Conservation (phyloP, 2,797 vertebrate species). For the Carapus acus region DNA sequence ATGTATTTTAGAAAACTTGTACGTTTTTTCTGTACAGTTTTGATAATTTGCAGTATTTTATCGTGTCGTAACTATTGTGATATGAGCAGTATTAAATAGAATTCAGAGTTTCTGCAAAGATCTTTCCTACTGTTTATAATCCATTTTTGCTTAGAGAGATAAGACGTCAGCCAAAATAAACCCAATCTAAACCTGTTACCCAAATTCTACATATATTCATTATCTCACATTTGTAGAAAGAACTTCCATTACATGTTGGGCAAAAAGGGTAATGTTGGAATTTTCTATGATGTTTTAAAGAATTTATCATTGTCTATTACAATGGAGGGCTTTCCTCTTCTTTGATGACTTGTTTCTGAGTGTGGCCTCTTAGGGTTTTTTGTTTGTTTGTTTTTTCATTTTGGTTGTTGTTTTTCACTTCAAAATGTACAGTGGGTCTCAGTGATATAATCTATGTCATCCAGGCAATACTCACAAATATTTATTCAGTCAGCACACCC, state of each 20-base stretch:
- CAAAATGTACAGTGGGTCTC: slow-evolving; percentile 44
- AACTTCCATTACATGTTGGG: slow-evolving; percentile 70
- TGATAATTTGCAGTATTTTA: slow-evolving; percentile 99
- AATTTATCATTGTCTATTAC: slow-evolving; percentile 78
- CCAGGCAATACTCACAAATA: slow-evolving; percentile 69
- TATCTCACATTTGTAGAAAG: slow-evolving; percentile 76
- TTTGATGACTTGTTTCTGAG: too few relatives aligned
- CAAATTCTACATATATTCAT: slow-evolving; percentile 77
- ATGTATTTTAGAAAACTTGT: slow-evolving; percentile 97
- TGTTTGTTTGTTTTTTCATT: slow-evolving; percentile 69
- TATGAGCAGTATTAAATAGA: slow-evolving; percentile 89
- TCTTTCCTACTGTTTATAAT: slow-evolving; percentile 97
- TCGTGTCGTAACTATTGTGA: slow-evolving; percentile 92
- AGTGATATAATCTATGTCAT: slow-evolving; percentile 58
- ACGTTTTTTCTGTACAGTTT: slow-evolving; percentile 94
- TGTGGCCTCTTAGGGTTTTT: slow-evolving; percentile 60
- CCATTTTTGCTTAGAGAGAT: slow-evolving; percentile 75
- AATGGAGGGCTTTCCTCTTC: slow-evolving; percentile 45
- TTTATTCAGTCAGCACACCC: slow-evolving; percentile 43
- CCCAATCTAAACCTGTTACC: slow-evolving; percentile 67
- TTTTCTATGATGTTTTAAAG: slow-evolving; percentile 76
- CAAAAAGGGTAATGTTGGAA: slow-evolving; percentile 64
- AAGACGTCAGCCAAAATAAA: slow-evolving; percentile 73
- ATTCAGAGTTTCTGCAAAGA: slow-evolving; percentile 82
- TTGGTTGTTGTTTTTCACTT: slow-evolving; percentile 46